Evolutionary conservation across 2,797 vertebrate species (phyloP), one percentile per base, ranked within the genome.

Genomic region (Mormyrus hasselquistii): DNA sequence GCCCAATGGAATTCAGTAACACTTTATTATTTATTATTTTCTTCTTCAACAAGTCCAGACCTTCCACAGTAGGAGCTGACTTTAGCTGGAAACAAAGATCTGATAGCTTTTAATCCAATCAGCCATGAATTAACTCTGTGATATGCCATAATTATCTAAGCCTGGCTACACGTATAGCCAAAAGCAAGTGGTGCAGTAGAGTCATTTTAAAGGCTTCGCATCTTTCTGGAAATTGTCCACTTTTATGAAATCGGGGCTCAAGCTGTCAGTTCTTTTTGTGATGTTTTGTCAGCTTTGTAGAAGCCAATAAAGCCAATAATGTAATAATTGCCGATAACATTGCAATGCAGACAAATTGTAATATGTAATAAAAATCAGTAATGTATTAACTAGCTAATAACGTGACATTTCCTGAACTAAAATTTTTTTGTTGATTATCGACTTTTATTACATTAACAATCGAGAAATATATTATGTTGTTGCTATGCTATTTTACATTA

Each of bases 21-120:
- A 49, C 8, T 62, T 19, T 69, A 57, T 47, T 47, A 49, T 38
- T 41, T 55, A 6, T 38, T 44, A 16, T 62, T n/a, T 44, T 29
- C 57, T 19, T 90, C 59, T 87, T 90, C 85, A 88, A 88, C 90
- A 92, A 89, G 69, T 62, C 83, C 62, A 88, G 57, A 69, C 91
- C 86, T 22, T 90, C 88, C 83, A 89, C 90, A 82, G 87, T 91
- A 65, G 76, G 59, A 87, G 88, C 89, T 6, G 34, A 89, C 73
- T 49, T 25, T 10, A 16, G 10, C 90, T 90, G 90, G 89, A 44
- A 92, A 94, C 90, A 92, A 62, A 41, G 86, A 91, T 90, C 93
- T 94, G 92, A 93, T 95, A 93, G 92, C 93, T 84, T 91, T 87
- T 91, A 94, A 93, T 93, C 91, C 92, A 92, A 93, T 93, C 91